phyloP scores from a whole-genome alignment of 2,888 invertebrate species.

The Melanchra persicariae region DNA sequence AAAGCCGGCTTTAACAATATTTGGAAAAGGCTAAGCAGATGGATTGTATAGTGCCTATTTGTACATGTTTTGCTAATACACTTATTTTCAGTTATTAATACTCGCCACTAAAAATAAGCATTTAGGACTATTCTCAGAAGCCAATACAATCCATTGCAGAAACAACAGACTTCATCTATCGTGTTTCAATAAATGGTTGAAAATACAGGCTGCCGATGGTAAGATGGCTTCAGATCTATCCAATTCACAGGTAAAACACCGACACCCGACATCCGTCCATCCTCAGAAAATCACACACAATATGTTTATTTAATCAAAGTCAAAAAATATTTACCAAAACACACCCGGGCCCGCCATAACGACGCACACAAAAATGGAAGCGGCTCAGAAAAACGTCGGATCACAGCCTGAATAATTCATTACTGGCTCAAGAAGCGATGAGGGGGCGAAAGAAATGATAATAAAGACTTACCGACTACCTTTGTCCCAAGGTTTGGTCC shows the following conservation, averaged over 20 bases:
- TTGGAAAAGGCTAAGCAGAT: no score
- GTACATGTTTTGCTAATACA: no score
- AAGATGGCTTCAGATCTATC: no score
- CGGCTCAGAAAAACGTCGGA: constrained; percentile 74
- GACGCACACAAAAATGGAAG: constrained; percentile 63
- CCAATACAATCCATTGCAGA: no score
- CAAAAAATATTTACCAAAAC: constrained; percentile 12
- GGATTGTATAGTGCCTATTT: no score
- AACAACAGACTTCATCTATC: no score
- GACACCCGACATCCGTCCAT: not conserved
- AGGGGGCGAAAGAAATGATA: constrained; percentile 71
- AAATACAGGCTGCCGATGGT: no score
- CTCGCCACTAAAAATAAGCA: no score
- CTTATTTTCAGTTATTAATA: no score
- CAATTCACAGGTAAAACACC: not conserved
- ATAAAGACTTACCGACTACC: constrained; percentile 68
- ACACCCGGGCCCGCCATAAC: not conserved
- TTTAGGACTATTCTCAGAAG: no score
- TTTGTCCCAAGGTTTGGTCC: constrained; percentile 48
- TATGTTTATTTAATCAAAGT: constrained; percentile 5
- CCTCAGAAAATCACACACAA: not conserved
- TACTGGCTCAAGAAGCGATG: constrained; percentile 70
- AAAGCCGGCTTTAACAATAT: no score
- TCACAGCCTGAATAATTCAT: constrained; percentile 82
- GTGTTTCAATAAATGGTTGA: no score